Conservation (phyloP, 2,113 vertebrate species). For the Leptosomus discolor region DNA sequence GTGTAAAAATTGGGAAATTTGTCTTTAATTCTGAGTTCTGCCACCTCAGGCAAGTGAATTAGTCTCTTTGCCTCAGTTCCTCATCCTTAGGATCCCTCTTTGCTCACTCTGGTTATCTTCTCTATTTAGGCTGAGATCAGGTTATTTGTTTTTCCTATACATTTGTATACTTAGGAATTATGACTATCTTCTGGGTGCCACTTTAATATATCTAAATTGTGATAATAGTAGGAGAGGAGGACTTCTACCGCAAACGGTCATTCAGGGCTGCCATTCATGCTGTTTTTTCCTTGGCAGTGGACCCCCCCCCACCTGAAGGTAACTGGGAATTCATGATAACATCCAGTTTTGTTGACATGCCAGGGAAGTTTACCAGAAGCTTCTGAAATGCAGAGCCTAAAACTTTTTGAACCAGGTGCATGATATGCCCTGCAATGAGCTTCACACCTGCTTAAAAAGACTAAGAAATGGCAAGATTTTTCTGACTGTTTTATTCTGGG, state of each 20-base stretch:
- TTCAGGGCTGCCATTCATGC: rapidly evolving
- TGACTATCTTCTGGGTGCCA: neutral
- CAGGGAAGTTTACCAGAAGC: neutral
- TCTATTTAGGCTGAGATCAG: neutral
- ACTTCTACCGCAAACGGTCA: neutral
- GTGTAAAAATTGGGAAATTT: neutral
- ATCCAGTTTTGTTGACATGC: neutral
- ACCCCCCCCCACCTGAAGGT: neutral
- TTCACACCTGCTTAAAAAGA: neutral
- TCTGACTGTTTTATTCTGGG: slow-evolving; percentile 15
- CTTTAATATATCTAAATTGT: neutral
- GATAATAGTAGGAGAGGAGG: neutral
- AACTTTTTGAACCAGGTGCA: neutral
- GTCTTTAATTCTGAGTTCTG: slow-evolving; percentile 4
- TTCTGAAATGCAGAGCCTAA: neutral
- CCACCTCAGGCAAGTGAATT: neutral
- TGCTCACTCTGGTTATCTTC: neutral
- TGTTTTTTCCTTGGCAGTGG: neutral
- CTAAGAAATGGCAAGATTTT: neutral
- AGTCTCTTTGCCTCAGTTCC: neutral
- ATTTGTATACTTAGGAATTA: neutral
- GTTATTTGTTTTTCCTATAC: neutral
- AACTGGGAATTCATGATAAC: neutral
- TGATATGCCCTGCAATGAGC: neutral
- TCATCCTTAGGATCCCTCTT: neutral